phyloP scores from a whole-genome alignment of 2,113 vertebrate species.

The Bambusicola thoracicus region DNA sequence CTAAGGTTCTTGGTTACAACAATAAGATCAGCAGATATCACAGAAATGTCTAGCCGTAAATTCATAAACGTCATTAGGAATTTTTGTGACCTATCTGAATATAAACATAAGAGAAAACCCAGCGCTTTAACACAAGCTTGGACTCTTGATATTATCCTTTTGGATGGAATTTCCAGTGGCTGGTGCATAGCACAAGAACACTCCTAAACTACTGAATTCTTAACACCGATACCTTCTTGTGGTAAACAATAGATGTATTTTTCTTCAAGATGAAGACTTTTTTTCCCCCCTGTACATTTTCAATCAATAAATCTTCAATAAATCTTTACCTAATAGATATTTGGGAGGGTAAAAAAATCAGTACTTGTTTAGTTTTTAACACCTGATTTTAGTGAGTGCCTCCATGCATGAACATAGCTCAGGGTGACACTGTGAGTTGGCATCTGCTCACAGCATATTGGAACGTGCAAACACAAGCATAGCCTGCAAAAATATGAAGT shows the following conservation, averaged over 20 bases:
- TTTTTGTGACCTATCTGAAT: background rate
- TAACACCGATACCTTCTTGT: background rate
- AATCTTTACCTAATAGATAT: background rate
- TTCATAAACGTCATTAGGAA: background rate
- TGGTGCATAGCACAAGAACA: background rate
- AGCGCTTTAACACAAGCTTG: background rate
- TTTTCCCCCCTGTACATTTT: background rate
- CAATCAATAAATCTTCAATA: background rate
- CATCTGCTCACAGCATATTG: slow-evolving; percentile 35
- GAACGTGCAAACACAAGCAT: background rate
- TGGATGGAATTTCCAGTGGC: background rate
- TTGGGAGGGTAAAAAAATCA: background rate
- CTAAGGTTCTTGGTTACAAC: background rate
- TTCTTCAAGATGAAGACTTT: background rate
- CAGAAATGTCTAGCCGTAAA: background rate
- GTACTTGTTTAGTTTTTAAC: background rate
- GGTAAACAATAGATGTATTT: background rate
- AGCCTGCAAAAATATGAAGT: background rate
- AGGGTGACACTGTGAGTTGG: slow-evolving; percentile 40
- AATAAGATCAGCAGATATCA: background rate
- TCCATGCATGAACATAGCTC: background rate
- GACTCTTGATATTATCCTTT: background rate
- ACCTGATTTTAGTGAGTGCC: background rate
- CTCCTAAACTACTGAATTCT: background rate
- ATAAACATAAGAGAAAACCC: background rate